Conservation (phyloP, 2,888 invertebrate species). For the Aplocera efformata region DNA sequence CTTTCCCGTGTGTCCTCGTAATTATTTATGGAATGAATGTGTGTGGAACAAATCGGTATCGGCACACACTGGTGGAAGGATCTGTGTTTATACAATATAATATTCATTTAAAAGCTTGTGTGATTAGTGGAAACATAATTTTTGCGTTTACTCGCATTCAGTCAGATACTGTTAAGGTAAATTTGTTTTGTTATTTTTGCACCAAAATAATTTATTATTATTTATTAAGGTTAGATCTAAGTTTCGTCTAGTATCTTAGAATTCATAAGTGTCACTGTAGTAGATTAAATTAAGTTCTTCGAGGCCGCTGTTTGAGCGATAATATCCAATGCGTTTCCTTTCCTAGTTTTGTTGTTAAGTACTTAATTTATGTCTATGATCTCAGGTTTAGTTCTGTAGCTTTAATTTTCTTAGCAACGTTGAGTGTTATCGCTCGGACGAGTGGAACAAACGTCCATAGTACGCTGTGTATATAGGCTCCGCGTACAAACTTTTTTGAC, state of each 20-base stretch:
- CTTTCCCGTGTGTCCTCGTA: constrained; percentile 59
- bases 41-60: constrained; percentile 42
- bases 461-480: constrained; percentile 78
- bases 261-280: constrained; percentile 77
- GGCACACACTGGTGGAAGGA: constrained; percentile 37
- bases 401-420: constrained; percentile 35
- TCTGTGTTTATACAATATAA: constrained; percentile 37
- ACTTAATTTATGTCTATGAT: constrained; percentile 45
- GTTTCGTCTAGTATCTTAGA: constrained; percentile 76
- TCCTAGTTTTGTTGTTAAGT: constrained; percentile 26
- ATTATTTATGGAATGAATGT: constrained; percentile 77
- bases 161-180: constrained; percentile 59
- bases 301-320: constrained; percentile 59
- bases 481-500: constrained; percentile 75
- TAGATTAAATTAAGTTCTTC: constrained; percentile 68
- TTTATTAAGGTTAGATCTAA: constrained; percentile 69
- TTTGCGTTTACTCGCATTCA: constrained; percentile 66
- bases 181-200: constrained; percentile 62
- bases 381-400: constrained; percentile 54
- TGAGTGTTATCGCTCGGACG: constrained; percentile 49
- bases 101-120: constrained; percentile 67
- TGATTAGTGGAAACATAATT: constrained; percentile 65
- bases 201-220: constrained; percentile 70
- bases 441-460: constrained; percentile 77
- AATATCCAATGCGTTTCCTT: constrained; percentile 38